Percentiles rank a stretch among this genome's conserved stretches.
Conservation (phyloP, 1,140 invertebrate genomes). For the Panulirus ornatus region DNA sequence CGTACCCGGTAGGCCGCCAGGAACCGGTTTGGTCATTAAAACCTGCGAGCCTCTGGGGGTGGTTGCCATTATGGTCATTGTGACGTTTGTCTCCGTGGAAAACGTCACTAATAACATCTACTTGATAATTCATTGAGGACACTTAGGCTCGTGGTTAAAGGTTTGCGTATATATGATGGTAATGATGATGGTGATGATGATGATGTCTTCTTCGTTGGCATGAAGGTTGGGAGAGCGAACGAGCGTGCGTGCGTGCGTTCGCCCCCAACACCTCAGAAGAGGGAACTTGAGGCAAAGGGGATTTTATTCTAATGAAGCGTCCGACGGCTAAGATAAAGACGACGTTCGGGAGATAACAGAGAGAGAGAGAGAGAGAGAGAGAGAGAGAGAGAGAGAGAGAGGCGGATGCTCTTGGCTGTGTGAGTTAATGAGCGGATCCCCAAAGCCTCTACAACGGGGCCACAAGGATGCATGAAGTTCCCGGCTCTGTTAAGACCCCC, state of each 20-base stretch:
- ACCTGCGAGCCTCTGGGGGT: background rate
- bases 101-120: background rate
- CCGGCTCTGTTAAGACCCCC: background rate
- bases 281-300: background rate
- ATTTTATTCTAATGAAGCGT: background rate
- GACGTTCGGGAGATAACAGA: background rate
- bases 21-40: slow-evolving; percentile 27
- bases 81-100: slow-evolving; percentile 26
- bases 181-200: too few species aligned
- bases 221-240: background rate
- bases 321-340: background rate
- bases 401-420: background rate
- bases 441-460: slow-evolving; percentile 3
- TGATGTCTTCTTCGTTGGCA: too few species aligned
- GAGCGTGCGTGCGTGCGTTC: background rate
- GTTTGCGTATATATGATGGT: too few species aligned
- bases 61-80: slow-evolving; percentile 38
- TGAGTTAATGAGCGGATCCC: slow-evolving; percentile 21
- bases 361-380: slow-evolving; percentile 13
- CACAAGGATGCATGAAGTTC: slow-evolving; percentile 46
- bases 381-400: slow-evolving; percentile 3
- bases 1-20: slow-evolving; percentile 25
- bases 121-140: slow-evolving; percentile 14
- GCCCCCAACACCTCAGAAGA: too few species aligned
- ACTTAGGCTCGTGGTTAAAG: background rate